Base-by-base conservation (phyloP, 2,797 vertebrate genomes). In the Gymnocypris eckloni region DNA sequence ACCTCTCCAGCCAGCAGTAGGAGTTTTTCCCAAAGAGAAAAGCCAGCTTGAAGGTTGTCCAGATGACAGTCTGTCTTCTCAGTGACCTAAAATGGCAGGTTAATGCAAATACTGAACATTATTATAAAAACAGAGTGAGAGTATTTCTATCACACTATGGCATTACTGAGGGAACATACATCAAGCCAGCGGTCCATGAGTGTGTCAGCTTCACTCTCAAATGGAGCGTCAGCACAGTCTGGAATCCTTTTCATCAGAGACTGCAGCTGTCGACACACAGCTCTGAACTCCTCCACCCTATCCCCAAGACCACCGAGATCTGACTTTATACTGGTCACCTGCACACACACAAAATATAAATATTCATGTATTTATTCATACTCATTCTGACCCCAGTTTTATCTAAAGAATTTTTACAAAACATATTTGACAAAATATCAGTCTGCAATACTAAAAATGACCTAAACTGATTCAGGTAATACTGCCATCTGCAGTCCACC, bases 111-210 rank as follows among this genome's bases (percentile, higher is more conserved):
- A 77, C 28, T 45, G 50, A 81, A 78, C 4, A 69, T 8, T 48
- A 12, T 64, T 10, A 52, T 4, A 70, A 41, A 10, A 43, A 70
- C 39, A 11, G 15, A 43, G 50, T 9, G 20, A 61, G 22, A 71
- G 18, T 22, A 69, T 43, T 43, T 37, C 82, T 1, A 22, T 54
- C 28, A 52, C 11, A 43, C 5, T 69, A 45, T 9, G 3, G 16
- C 11, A 45, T 59, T 39, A 69, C 5, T 86, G 22, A 25, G n/a
- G 33, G 6, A 39, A 89, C 97, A 89, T 95, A 98, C 98, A 93
- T 99, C 98, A 90, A 99, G 94, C 97, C 98, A 99, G 92, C 94
- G 95, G 92, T 99, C 98, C 95, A 97, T 96, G 73, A 99, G 93
- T 79, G 93, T 43, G 77, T 98, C 96, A 13, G 97, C 96, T 87